Conservation (phyloP, 2,888 invertebrate species). For the Athalia cordata region DNA sequence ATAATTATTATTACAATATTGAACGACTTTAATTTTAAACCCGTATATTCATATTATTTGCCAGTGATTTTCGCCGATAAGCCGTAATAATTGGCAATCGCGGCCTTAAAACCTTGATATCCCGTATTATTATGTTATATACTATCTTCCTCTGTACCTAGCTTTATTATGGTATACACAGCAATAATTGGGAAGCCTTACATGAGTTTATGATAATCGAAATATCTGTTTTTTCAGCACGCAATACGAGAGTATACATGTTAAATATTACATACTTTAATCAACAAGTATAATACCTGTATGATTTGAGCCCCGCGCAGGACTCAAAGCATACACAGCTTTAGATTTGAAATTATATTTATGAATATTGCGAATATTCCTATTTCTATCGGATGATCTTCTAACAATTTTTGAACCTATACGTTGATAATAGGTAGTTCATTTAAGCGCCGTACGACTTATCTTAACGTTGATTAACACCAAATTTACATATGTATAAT, state of each 20-base stretch:
- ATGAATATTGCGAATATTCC: background rate
- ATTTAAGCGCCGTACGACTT: background rate
- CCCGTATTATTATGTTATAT: background rate
- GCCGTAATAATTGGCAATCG: background rate
- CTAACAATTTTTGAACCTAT: background rate
- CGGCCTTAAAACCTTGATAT: constrained; percentile 4
- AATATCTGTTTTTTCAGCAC: background rate
- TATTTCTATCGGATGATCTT: background rate
- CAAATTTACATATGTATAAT: constrained; percentile 6
- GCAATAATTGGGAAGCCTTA: background rate
- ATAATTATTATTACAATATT: constrained; percentile 4
- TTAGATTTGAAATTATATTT: background rate
- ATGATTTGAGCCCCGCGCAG: constrained; percentile 57
- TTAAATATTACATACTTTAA: background rate
- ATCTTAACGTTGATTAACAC: constrained; percentile 59
- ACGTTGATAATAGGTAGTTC: background rate
- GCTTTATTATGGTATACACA: background rate
- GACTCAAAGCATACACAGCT: constrained; percentile 50
- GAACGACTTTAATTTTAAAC: constrained; percentile 21
- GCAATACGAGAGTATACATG: background rate
- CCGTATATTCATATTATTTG: constrained; percentile 27
- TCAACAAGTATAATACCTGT: constrained; percentile 18
- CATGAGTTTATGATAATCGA: too few relatives aligned
- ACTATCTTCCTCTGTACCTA: background rate
- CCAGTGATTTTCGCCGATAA: background rate